Percentiles rank a stretch among this genome's conserved stretches.
These are phyloP conservation scores for Pelvicachromis taeniatus DNA, from an alignment of 2,113 vertebrate species.

Conservation along the genomic window DNA sequence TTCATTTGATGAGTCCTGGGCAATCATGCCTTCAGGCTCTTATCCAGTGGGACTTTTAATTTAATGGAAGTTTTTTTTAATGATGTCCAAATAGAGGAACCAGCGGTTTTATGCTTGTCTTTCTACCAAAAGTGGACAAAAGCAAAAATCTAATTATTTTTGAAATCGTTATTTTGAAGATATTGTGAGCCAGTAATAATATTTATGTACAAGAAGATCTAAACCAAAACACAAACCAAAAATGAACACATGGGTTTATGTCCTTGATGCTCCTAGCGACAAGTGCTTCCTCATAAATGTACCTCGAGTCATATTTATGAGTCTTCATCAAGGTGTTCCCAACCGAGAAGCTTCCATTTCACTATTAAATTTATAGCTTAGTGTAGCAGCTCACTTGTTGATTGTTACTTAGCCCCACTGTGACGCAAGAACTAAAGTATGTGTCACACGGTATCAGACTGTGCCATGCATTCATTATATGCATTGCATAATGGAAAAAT, in stretches of 20 bases:
- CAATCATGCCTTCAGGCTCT: conserved; percentile 31
- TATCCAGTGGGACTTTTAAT: conserved; percentile 44
- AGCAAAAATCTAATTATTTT: not conserved
- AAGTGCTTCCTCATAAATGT: conserved; percentile 8
- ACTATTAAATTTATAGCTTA: not conserved
- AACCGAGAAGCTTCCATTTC: not conserved
- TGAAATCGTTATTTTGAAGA: not conserved
- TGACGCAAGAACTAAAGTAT: not conserved
- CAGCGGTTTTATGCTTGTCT: not conserved
- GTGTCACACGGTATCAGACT: not conserved
- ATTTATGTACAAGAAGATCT: not conserved
- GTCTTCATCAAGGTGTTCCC: not conserved
- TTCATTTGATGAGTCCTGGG: conserved; percentile 37
- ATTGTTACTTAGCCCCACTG: not conserved
- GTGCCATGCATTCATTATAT: not conserved
- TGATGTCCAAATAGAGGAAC: conserved; percentile 2
- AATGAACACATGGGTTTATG: not conserved
- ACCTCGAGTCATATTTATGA: not conserved
- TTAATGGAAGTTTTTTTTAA: conserved; percentile 42
- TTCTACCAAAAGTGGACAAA: not conserved
- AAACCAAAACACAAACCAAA: not conserved
- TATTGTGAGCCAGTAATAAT: not conserved
- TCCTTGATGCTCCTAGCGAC: not conserved
- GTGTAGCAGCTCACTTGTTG: not conserved
- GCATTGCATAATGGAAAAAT: not conserved